Base-by-base conservation (phyloP, 2,888 invertebrate genomes). In the Plagiodera versicolora region DNA sequence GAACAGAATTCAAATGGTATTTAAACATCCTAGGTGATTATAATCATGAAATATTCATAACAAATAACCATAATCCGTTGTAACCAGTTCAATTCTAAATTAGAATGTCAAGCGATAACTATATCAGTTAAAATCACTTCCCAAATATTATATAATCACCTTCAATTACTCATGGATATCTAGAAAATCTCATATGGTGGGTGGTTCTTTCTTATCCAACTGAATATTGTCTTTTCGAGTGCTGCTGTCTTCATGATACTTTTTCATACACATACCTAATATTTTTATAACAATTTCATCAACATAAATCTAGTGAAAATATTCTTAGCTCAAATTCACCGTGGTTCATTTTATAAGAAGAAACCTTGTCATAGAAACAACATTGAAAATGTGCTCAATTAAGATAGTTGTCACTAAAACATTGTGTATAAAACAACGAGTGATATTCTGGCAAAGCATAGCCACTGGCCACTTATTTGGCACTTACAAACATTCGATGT, bases 401-500 rank as follows among this genome's bases (percentile, higher is more conserved):
- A 24, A 24, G 24, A 52, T 35, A 32, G 19, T 56, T 46, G 46
- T 35, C 44, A 35, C n/a, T 44, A 20, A 54, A 46, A 60, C 39
- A 51, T 65, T 60, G 67, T 67, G 67, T 68, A 68, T 58, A 66
- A 66, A 69, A 69, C 24, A 67, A 68, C 67, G 63, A 67, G 70
- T 72, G 72, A 67, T 65, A 68, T 64, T 66, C 66, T 68, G 68
- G 68, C 70, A 63, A 59, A 19, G 53, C 61, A 69, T 70, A 69
- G 73, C 74, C 75, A 74, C 75, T 75, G 76, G 74, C 75, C 76
- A 74, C 72, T 68, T 46, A 63, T 67, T 76, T 75, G 76, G 75
- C 75, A 76, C 75, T 70, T 67, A 70, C 60, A 60, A 61, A 56
- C 61, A 53, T 59, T 61, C 53, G 58, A 50, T 64, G 64, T 69